These are phyloP conservation scores for Microcebus ravelobensis DNA, from an alignment of 2,113 vertebrate species.

Conservation along the genomic window DNA sequence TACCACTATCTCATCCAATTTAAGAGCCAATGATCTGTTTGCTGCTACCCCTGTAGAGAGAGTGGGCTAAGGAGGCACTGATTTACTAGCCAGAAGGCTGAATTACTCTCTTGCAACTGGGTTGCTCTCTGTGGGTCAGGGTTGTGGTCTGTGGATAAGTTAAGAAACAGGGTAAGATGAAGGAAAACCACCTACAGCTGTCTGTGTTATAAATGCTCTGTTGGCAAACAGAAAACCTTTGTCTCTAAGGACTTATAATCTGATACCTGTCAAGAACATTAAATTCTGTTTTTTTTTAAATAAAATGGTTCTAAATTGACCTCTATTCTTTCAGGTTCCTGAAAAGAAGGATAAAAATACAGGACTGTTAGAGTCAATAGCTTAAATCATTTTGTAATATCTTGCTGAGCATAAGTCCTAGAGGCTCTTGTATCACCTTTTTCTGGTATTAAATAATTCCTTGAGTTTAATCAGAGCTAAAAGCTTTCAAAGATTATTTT, in stretches of 20 bases:
- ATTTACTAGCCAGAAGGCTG: constrained; percentile 12
- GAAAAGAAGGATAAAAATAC: constrained; percentile 61
- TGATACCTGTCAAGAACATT: constrained; percentile 77
- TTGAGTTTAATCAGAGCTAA: constrained; percentile 22
- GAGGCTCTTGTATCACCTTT: background rate
- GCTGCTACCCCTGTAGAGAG: background rate
- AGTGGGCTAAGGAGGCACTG: background rate
- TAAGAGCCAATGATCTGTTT: background rate
- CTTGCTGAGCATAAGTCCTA: background rate
- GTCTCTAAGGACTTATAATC: constrained; percentile 64
- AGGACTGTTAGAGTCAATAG: background rate
- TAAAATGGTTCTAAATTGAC: constrained; percentile 68
- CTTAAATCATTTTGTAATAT: constrained; percentile 47
- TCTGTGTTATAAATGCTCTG: constrained; percentile 51
- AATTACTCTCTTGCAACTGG: background rate
- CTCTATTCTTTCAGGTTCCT: constrained; percentile 59
- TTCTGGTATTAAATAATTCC: background rate
- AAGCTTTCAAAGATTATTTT: background rate
- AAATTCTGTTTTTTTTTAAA: constrained; percentile 56
- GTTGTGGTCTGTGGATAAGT: background rate
- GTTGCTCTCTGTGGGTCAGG: constrained; percentile 47
- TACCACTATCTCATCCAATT: background rate
- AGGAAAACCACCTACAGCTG: background rate
- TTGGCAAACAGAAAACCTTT: constrained; percentile 47
- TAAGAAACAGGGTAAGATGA: background rate